Percentiles rank a stretch among this genome's conserved stretches.
phyloP scores from a whole-genome alignment of 2,797 vertebrate species.

The Danio aesculapii region DNA sequence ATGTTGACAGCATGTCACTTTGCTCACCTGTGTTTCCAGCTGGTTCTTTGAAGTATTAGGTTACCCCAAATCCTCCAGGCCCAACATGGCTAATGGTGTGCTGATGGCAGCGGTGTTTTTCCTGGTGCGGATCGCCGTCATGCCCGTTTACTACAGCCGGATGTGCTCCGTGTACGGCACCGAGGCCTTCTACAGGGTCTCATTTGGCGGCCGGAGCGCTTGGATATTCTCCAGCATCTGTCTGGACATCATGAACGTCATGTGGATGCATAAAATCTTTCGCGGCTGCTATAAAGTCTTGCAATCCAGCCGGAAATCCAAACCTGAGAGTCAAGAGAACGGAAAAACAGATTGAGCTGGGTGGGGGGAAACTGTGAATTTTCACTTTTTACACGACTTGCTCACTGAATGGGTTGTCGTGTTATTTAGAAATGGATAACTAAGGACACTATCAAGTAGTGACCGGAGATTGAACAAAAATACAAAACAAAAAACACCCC shows the following conservation, averaged over 20 bases:
- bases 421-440: neutral
- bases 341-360: slow-evolving; percentile 86
- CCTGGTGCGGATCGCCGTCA: slow-evolving; percentile 90
- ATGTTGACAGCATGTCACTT: slow-evolving; percentile 24
- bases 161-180: slow-evolving; percentile 90
- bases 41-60: slow-evolving; percentile 98
- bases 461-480: slow-evolving; percentile 57
- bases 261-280: slow-evolving; percentile 98
- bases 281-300: slow-evolving; percentile 93
- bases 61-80: slow-evolving; percentile 90
- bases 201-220: slow-evolving; percentile 83
- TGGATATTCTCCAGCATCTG: slow-evolving; percentile 91
- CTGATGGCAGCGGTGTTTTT: slow-evolving; percentile 96
- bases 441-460: slow-evolving; percentile 36
- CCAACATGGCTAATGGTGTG: slow-evolving; percentile 93
- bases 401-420: neutral
- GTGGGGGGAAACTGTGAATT: neutral
- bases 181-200: slow-evolving; percentile 86
- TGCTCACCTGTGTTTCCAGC: slow-evolving; percentile 78
- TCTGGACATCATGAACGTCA: slow-evolving; percentile 96
- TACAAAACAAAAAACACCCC: slow-evolving; percentile 37
- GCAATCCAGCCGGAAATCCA: slow-evolving; percentile 78
- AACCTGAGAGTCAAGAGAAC: slow-evolving; percentile 83
- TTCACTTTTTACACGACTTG: neutral
- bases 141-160: slow-evolving; percentile 89